A percentile compares a stretch with the other conserved stretches of the same genome.
Conservation (phyloP, 64 coral and sea anemone genomes). For the Actinia tenebrosa region DNA sequence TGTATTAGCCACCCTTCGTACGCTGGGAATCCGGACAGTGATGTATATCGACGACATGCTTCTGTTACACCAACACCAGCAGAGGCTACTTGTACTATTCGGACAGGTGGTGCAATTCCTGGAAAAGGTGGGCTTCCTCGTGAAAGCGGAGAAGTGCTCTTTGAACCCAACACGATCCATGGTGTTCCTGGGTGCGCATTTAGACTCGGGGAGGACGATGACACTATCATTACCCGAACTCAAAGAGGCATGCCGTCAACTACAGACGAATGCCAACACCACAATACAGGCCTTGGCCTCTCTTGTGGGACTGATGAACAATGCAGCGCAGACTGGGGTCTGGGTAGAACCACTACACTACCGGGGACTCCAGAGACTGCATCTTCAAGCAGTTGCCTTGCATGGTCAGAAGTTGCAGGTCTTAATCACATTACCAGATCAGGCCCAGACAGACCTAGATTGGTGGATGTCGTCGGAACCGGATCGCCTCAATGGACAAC, state of each 20-base stretch:
- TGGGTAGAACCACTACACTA: no score
- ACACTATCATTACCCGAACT: no score
- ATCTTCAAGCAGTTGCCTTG: background rate
- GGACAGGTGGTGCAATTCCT: background rate
- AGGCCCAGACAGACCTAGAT: background rate
- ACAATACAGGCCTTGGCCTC: no score
- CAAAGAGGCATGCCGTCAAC: no score
- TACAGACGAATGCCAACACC: no score
- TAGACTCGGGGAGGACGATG: no score
- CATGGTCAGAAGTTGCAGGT: background rate
- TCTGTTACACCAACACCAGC: background rate
- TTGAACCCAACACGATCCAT: background rate
- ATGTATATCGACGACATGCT: background rate
- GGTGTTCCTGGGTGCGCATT: no score
- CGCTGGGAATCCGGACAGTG: background rate
- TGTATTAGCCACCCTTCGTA: background rate
- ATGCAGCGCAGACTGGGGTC: no score
- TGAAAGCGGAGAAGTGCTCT: slow-evolving; percentile 22
- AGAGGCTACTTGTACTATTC: background rate
- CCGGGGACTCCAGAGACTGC: slow-evolving; percentile 4
- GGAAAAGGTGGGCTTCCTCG: background rate
- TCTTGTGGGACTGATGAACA: no score
- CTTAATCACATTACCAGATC: background rate
- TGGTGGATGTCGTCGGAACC: slow-evolving; percentile 14
- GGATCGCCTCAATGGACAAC: slow-evolving; percentile 3